Evolutionary conservation across 2,888 invertebrate genomes (phyloP).

Genomic region (Nomada fucata): DNA sequence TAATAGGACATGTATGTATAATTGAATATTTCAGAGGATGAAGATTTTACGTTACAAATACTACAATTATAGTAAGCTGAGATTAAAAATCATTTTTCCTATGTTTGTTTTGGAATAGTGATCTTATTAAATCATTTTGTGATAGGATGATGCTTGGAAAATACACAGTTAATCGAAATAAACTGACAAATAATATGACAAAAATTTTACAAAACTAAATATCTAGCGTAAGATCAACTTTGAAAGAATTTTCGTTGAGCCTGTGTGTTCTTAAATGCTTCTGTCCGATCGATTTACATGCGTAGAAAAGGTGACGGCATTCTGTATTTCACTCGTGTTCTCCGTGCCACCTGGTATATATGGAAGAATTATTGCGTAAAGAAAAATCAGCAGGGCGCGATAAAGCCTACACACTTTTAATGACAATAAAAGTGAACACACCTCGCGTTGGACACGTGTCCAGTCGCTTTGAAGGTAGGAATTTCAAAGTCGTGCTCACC

Average conservation of each 20-base stretch:
- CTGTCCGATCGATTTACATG: slow-evolving; percentile 49
- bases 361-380: slow-evolving; percentile 20
- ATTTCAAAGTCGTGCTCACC: slow-evolving; percentile 33
- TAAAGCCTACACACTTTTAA: slow-evolving; percentile 41
- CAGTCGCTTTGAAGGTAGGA: slow-evolving; percentile 8
- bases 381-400: slow-evolving; percentile 24
- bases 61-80: too few species aligned
- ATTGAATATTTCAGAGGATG: too few species aligned
- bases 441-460: slow-evolving; percentile 52
- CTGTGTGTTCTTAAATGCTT: slow-evolving; percentile 6
- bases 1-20: too few species aligned
- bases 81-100: too few species aligned
- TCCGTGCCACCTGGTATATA: slow-evolving; percentile 50
- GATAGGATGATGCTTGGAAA: too few species aligned
- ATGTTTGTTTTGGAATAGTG: too few species aligned
- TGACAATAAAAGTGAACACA: slow-evolving; percentile 51
- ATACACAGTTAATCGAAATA: too few species aligned
- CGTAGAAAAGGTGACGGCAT: slow-evolving; percentile 45
- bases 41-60: too few species aligned
- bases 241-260: slow-evolving; percentile 20
- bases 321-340: slow-evolving; percentile 29
- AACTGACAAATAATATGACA: too few species aligned
- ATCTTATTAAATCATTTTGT: too few species aligned
- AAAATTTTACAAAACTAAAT: too few species aligned
- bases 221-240: too few species aligned